Evolutionary conservation across 2,113 vertebrate species (phyloP).

Genomic region (Amphiprion ocellaris): DNA sequence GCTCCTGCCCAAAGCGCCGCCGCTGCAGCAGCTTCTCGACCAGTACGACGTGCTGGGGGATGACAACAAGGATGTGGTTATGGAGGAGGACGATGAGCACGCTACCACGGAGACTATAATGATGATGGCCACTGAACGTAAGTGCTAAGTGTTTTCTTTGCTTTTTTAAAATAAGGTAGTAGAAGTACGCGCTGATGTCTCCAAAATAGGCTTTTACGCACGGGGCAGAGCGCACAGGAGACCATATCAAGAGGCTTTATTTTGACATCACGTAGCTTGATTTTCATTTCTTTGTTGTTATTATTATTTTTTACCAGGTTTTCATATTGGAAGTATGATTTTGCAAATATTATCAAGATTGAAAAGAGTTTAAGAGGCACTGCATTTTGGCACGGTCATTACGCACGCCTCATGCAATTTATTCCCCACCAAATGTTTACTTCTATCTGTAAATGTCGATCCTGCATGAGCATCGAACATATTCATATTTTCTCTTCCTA

Average conservation of each 20-base stretch:
- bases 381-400: neutral
- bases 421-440: neutral
- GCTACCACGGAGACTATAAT: conserved; percentile 95
- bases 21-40: conserved; percentile 96
- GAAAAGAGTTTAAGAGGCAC: neutral
- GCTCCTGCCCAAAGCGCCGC: conserved; percentile 96
- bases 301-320: neutral
- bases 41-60: conserved; percentile 98
- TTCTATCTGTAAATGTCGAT: neutral
- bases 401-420: neutral
- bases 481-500: conserved; percentile 36
- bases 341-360: too few relatives aligned
- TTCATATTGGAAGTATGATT: neutral
- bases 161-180: neutral
- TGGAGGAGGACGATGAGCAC: conserved; percentile 97
- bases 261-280: neutral
- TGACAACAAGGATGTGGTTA: conserved; percentile 89
- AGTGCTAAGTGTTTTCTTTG: conserved; percentile 69
- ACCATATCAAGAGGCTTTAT: neutral
- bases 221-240: neutral
- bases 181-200: neutral
- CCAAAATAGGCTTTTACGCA: conserved; percentile 49
- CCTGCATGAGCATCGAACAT: neutral
- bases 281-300: neutral
- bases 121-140: conserved; percentile 95